phyloP scores from a whole-genome alignment of 2,797 vertebrate genomes.

The Chiropotes sagulatus region DNA sequence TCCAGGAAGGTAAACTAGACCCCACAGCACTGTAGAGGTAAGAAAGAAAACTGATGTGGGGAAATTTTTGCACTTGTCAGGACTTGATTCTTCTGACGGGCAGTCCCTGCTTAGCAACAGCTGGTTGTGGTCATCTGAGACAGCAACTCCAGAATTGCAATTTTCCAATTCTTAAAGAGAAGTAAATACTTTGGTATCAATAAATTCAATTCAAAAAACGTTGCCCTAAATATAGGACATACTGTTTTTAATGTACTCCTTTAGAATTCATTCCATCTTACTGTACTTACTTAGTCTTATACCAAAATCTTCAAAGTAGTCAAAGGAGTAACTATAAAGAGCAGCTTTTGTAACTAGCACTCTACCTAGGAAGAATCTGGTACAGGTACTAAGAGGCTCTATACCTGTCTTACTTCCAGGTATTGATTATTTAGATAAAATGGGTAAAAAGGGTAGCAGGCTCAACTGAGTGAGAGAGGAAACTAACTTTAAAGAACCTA shows the following conservation, averaged over 20 bases:
- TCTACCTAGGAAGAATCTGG: not conserved
- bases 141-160: not conserved
- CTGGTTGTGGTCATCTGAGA: not conserved
- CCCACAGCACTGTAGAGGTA: not conserved
- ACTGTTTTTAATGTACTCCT: not conserved
- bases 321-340: not conserved
- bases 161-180: not conserved
- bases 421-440: not conserved
- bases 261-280: not conserved
- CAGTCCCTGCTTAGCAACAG: not conserved
- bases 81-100: not conserved
- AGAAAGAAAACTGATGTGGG: not conserved
- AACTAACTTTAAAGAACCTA: constrained; percentile 62
- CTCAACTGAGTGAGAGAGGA: not conserved
- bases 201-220: not conserved
- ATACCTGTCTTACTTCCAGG: not conserved
- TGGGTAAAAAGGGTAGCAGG: constrained; percentile 22
- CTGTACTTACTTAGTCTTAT: not conserved
- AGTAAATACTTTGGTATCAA: not conserved
- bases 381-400: not conserved
- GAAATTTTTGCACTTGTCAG: not conserved
- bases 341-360: not conserved
- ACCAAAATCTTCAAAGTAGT: not conserved
- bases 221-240: not conserved
- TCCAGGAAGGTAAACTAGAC: not conserved